These are phyloP conservation scores for Blennius ocellaris DNA, from an alignment of 2,113 vertebrate genomes.

Conservation along the genomic window DNA sequence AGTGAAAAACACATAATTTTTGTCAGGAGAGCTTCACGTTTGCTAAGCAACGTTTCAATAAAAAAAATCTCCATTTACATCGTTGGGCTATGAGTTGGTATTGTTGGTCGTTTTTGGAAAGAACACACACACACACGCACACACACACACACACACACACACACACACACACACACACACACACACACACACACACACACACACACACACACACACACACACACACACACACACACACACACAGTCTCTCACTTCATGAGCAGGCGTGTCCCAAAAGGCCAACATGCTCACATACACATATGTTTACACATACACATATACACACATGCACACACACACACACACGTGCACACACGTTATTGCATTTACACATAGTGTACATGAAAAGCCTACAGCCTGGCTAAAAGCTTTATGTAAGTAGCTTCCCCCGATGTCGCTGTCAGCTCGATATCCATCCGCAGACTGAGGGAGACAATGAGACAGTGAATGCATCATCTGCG, in stretches of 20 bases:
- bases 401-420: slow-evolving; percentile 63
- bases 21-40: too few species aligned
- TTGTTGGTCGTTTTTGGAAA: too few species aligned
- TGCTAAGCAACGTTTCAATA: too few species aligned
- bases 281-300: too few species aligned
- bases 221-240: not conserved
- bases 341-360: not conserved
- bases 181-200: not conserved
- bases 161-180: slow-evolving; percentile 10
- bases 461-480: slow-evolving; percentile 65
- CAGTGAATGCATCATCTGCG: slow-evolving; percentile 75
- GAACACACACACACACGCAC: too few species aligned
- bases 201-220: not conserved
- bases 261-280: too few species aligned
- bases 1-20: too few species aligned
- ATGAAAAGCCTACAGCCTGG: slow-evolving; percentile 46
- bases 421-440: slow-evolving; percentile 48
- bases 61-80: too few species aligned
- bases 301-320: not conserved
- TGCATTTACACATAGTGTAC: slow-evolving; percentile 15
- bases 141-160: not conserved
- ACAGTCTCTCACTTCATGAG: not conserved
- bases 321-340: not conserved
- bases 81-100: too few species aligned
- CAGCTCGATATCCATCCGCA: slow-evolving; percentile 55